A percentile compares a stretch with the other conserved stretches of the same genome.
Evolutionary conservation across 2,888 invertebrate genomes (phyloP).

Genomic region (Hydroisotoma schaefferi): DNA sequence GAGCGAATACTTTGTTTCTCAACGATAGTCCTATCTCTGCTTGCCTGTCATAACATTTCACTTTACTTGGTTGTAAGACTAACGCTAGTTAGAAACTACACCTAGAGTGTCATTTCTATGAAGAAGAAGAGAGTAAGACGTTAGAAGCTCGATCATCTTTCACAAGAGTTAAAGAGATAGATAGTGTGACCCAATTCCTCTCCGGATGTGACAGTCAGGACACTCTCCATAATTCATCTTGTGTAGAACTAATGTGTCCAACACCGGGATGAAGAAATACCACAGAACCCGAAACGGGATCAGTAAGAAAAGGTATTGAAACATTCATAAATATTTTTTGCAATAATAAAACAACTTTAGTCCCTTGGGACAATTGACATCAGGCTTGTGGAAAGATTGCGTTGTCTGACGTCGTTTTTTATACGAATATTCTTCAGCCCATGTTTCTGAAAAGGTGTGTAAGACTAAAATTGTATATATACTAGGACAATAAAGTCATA

Average conservation of each 20-base stretch:
- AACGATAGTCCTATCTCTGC: neutral
- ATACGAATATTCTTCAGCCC: neutral
- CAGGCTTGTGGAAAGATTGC: no score
- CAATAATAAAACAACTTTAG: slow-evolving; percentile 13
- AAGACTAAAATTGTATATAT: no score
- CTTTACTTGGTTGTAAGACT: neutral
- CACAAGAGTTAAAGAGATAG: slow-evolving; percentile 1
- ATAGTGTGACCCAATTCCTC: slow-evolving; percentile 12
- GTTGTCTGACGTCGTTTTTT: neutral
- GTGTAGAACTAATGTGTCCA: neutral
- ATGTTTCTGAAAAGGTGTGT: no score
- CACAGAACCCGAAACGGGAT: no score
- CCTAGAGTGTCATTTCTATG: neutral
- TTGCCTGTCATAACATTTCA: neutral
- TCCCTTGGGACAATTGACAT: neutral
- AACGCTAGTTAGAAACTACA: no score
- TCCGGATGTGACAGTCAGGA: slow-evolving; percentile 6
- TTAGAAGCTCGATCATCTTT: neutral
- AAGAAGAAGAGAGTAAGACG: no score
- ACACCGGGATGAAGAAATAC: neutral
- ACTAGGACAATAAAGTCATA: no score
- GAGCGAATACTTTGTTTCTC: slow-evolving; percentile 13
- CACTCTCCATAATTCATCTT: slow-evolving; percentile 19
- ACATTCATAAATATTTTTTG: slow-evolving; percentile 15
- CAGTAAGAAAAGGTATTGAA: slow-evolving; percentile 14